A percentile compares a stretch with the other conserved stretches of the same genome.
Conservation (phyloP, 2,888 invertebrate genomes). For the Mesorhabditis belari region DNA sequence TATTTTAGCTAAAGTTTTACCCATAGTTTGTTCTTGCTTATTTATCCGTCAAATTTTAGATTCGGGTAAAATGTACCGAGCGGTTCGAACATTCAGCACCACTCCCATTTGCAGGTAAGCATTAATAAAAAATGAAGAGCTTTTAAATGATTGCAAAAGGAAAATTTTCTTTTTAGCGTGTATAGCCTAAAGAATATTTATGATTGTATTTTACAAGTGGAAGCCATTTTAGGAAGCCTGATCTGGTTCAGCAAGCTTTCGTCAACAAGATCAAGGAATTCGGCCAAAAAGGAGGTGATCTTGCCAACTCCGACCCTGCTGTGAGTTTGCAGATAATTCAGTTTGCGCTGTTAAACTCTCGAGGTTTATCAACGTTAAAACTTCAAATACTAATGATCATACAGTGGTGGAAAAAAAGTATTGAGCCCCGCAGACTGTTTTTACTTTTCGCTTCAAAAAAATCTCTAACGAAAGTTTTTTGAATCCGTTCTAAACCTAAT, state of each 20-base stretch:
- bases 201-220: too few species aligned
- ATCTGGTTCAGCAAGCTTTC: constrained; percentile 47
- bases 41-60: too few species aligned
- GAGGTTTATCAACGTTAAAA: background rate
- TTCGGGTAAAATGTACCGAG: background rate
- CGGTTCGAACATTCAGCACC: background rate
- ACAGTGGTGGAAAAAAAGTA: too few species aligned
- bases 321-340: constrained; percentile 10
- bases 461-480: too few species aligned
- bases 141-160: too few species aligned
- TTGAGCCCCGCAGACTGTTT: too few species aligned
- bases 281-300: constrained; percentile 46
- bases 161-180: too few species aligned
- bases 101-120: background rate
- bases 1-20: too few species aligned
- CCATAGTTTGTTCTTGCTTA: too few species aligned
- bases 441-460: too few species aligned
- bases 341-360: background rate
- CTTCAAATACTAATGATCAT: too few species aligned
- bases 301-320: constrained; percentile 45
- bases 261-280: constrained; percentile 48
- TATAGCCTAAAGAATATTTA: background rate
- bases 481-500: too few species aligned
- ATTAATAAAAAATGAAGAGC: background rate
- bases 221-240: constrained; percentile 16